Conservation (phyloP, 2,113 vertebrate species). For the Melanostigma gelatinosum region DNA sequence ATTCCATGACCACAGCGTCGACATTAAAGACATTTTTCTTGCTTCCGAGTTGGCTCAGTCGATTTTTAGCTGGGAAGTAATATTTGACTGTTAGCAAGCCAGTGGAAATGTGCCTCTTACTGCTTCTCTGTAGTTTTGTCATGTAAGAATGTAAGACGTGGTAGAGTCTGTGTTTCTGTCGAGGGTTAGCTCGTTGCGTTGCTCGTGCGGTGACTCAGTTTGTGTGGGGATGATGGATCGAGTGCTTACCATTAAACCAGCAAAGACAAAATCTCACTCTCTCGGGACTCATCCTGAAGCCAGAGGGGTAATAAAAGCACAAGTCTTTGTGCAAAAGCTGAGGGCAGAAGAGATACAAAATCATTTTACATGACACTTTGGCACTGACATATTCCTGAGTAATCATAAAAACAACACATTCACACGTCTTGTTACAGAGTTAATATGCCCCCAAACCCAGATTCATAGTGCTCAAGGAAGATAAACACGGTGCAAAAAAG, state of each 20-base stretch:
- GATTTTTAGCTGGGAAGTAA: not conserved
- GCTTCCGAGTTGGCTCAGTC: not conserved
- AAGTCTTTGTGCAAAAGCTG: not conserved
- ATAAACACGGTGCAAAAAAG: slow-evolving; percentile 33
- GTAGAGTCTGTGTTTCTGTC: not conserved
- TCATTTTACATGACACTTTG: slow-evolving; percentile 22
- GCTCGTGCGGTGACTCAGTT: not conserved
- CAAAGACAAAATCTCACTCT: not conserved
- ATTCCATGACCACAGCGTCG: not conserved
- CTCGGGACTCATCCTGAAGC: slow-evolving; percentile 1
- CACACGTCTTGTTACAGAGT: slow-evolving; percentile 14
- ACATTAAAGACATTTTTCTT: not conserved
- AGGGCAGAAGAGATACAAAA: not conserved
- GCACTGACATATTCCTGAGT: not conserved
- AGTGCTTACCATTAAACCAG: slow-evolving; percentile 7
- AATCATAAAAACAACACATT: slow-evolving; percentile 16
- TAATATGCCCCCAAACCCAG: slow-evolving; percentile 20
- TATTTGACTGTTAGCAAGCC: not conserved
- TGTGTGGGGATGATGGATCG: not conserved
- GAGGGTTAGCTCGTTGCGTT: not conserved
- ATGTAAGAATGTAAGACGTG: not conserved
- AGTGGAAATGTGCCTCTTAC: not conserved
- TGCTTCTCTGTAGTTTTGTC: not conserved
- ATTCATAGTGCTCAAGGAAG: slow-evolving; percentile 24
- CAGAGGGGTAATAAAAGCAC: not conserved